Conservation (phyloP, 2,888 invertebrate species). For the Athetis lepigone region DNA sequence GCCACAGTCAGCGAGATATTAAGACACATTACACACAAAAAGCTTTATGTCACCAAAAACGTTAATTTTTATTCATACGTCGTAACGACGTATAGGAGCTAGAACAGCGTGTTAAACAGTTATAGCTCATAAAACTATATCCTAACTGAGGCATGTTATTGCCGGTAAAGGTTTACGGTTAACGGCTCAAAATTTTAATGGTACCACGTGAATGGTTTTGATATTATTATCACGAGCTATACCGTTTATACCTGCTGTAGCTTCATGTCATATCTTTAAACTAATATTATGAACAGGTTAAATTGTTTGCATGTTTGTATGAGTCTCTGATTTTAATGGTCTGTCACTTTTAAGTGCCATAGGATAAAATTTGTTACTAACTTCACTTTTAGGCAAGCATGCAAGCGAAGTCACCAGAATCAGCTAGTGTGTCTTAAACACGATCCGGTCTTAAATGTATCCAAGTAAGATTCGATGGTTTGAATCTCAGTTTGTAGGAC, state of each 20-base stretch:
- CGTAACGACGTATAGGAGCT: constrained; percentile 46
- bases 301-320: no score
- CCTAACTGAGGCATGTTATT: constrained; percentile 61
- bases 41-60: constrained; percentile 24
- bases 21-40: no score
- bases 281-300: not conserved
- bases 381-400: no score
- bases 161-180: constrained; percentile 57
- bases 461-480: no score
- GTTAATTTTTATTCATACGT: constrained; percentile 54
- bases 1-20: no score
- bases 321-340: no score
- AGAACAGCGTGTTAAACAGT: constrained; percentile 58
- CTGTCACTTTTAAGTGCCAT: no score
- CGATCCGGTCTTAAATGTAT: no score
- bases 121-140: constrained; percentile 64
- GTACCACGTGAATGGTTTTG: constrained; percentile 47
- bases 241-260: constrained; percentile 35
- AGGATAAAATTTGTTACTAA: no score
- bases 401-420: no score
- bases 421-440: no score
- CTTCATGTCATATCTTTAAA: constrained; percentile 5
- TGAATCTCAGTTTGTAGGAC: no score
- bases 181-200: constrained; percentile 54
- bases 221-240: constrained; percentile 48